Evolutionary conservation across 2,888 invertebrate genomes (phyloP), one percentile per base, ranked within the genome.

Genomic region (Rhagonycha fulva): DNA sequence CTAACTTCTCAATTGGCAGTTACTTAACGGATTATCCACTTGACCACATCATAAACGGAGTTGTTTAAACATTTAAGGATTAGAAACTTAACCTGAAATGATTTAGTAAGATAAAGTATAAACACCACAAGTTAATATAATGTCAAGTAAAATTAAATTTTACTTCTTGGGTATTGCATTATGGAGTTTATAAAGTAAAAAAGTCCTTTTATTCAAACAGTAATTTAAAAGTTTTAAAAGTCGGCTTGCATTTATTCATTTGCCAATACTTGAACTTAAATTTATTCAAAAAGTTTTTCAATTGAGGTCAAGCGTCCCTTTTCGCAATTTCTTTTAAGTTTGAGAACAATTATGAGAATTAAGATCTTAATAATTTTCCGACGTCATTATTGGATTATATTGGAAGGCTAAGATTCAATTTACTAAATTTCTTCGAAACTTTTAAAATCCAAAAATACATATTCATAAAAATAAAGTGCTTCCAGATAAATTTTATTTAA

Each of bases 391-490:
- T 71, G 71, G 71, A 77, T 75, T 75, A 75, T 75, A 70, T 72
- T 69, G 30, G 63, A 73, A 70, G 71, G 71, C 62, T 70, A 73
- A 67, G 73, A 72, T 74, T 72, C 74, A 62, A 75, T 77, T 75
- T 75, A 72, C 62, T 68, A 62, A 26, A 69, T 30, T 67, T 69
- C 24, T 32, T 14, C 63, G 60, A 75, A 78, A 75, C 74, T 77
- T 77, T 80, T 72, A 71, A 77, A 82, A 74, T 81, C 78, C 68
- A 72, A 62, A 75, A 76, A 80, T 82, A 82, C 84, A 84, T 84
- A 85, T 84, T 84, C 84, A 82, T 84, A 85, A 84, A 84, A 84
- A 84, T 82, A 81, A 82, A 82, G 82, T 76, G 76, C 78, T 76
- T 74, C 77, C 79, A 81, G 82, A 84, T 83, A 83, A 84, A 83